Percentiles rank a stretch among this genome's conserved stretches.
These are phyloP conservation scores for Numenius arquata DNA, from an alignment of 2,113 vertebrate genomes.

Conservation along the genomic window DNA sequence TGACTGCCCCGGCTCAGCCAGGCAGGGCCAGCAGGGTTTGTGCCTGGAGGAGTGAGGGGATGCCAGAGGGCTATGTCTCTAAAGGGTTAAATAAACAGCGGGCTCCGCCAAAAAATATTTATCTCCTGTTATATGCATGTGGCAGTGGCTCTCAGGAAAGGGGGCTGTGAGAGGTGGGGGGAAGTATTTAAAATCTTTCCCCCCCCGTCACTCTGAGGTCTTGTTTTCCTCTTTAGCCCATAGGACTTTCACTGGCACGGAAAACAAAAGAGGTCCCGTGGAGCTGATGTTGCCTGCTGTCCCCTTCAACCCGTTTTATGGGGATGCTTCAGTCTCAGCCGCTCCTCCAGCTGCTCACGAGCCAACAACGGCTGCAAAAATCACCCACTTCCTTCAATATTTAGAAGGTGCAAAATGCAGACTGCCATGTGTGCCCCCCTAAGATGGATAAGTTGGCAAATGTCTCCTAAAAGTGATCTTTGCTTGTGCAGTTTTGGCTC, in stretches of 20 bases:
- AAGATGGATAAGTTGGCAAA: neutral
- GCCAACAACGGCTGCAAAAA: neutral
- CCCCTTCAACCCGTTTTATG: accelerated
- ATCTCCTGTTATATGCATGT: neutral
- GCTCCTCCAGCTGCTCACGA: accelerated
- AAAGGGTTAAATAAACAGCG: conserved; percentile 57
- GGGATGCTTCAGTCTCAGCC: neutral
- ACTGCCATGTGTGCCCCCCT: accelerated
- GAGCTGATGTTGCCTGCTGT: neutral
- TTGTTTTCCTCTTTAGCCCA: neutral
- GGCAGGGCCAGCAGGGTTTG: neutral
- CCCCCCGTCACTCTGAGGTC: neutral
- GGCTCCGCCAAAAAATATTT: conserved; percentile 1
- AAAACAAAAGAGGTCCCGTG: neutral
- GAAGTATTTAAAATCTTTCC: neutral
- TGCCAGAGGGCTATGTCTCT: neutral
- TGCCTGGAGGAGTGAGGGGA: neutral
- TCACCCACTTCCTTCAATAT: neutral
- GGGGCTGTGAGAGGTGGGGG: neutral
- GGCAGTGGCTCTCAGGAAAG: neutral
- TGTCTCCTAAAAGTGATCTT: neutral
- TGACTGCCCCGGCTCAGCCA: neutral
- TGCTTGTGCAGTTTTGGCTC: neutral
- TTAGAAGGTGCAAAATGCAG: neutral
- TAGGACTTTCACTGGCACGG: neutral